Conservation (phyloP, 2,797 vertebrate species). For the Jordanella pulchra region DNA sequence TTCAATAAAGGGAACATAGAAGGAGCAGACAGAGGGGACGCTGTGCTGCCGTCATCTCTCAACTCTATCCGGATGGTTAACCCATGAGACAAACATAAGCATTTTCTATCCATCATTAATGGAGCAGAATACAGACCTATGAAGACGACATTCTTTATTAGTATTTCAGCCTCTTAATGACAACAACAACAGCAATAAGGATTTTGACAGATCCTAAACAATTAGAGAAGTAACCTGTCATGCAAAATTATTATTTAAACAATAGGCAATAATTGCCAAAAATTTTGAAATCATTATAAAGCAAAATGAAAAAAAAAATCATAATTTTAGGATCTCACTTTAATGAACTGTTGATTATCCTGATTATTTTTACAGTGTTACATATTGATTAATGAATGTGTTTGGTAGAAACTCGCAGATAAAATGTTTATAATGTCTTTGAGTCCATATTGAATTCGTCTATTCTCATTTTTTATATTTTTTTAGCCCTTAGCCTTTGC, state of each 20-base stretch:
- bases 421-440: neutral
- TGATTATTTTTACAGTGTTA: neutral
- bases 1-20: constrained; percentile 80
- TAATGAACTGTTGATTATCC: neutral
- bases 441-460: neutral
- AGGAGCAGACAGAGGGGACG: constrained; percentile 66
- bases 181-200: no score
- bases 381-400: neutral
- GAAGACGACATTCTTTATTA: neutral
- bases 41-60: constrained; percentile 67
- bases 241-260: neutral
- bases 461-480: neutral
- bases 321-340: neutral
- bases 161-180: no score
- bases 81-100: constrained; percentile 37
- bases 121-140: constrained; percentile 8
- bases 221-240: no score
- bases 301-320: no score
- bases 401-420: neutral
- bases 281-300: neutral
- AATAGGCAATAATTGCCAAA: no score
- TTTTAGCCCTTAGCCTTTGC: neutral
- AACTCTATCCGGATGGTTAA: constrained; percentile 64
- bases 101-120: constrained; percentile 48
- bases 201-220: neutral